A percentile compares a stretch with the other conserved stretches of the same genome.
Evolutionary conservation across 1,140 invertebrate genomes (phyloP).

Genomic region (Phthorimaea operculella): DNA sequence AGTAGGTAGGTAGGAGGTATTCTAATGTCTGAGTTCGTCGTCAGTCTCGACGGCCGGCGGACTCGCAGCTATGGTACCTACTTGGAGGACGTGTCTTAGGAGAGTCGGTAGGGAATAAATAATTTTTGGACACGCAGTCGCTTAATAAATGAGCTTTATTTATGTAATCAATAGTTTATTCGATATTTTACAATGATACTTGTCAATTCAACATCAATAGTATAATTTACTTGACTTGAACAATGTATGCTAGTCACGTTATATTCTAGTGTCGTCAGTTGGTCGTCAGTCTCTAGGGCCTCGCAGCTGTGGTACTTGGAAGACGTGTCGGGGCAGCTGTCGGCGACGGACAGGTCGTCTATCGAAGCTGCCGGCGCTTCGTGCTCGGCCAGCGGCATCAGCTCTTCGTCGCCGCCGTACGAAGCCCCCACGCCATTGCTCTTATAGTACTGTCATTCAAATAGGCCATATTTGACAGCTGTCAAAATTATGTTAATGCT

Average conservation of each 20-base stretch:
- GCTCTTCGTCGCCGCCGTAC: slow-evolving; percentile 46
- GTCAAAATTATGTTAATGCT: no score
- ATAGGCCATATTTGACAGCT: no score
- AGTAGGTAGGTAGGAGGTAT: no score
- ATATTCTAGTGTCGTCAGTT: slow-evolving; percentile 44
- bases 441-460: slow-evolving; percentile 24
- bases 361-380: slow-evolving; percentile 68
- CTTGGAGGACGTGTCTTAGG: slow-evolving; percentile 78
- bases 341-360: slow-evolving; percentile 74
- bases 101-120: slow-evolving; percentile 74
- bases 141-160: slow-evolving; percentile 54
- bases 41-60: slow-evolving; percentile 72
- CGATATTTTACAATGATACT: slow-evolving; percentile 29
- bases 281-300: slow-evolving; percentile 72
- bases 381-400: slow-evolving; percentile 52
- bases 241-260: no score
- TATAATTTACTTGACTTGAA: no score
- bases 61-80: slow-evolving; percentile 80
- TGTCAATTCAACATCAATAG: no score
- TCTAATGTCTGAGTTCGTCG: no score
- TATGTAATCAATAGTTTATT: slow-evolving; percentile 52
- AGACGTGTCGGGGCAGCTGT: slow-evolving; percentile 77
- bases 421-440: slow-evolving; percentile 35
- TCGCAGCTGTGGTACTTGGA: slow-evolving; percentile 81
- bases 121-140: slow-evolving; percentile 72